Base-by-base conservation (phyloP, 2,113 vertebrate genomes). In the Alouatta palliata region DNA sequence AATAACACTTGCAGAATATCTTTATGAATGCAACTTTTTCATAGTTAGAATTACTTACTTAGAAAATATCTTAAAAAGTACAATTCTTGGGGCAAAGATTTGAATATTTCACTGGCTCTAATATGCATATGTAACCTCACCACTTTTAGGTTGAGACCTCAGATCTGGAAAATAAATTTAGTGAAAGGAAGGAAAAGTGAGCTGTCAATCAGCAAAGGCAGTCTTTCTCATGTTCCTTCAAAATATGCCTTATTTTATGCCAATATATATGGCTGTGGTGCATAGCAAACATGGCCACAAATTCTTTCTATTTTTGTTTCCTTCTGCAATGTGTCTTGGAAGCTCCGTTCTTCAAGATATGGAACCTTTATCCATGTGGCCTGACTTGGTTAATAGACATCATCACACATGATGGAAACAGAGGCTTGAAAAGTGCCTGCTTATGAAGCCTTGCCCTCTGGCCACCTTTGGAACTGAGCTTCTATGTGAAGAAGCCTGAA, bases 21-120 rank as follows among this genome's bases (percentile, higher is more conserved):
- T 89, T 66, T 52, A 94, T 89, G 45, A n/a, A 89, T 71, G 16
- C 11, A 75, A 84, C 9, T 82, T 94, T 95, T 93, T 75, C 47
- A 83, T 80, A 91, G 77, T 97, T 93, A 83, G 30, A 91, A 86
- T 91, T 94, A 93, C 43, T 96, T 92, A 89, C 58, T 96, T 86
- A 83, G 52, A 76, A 94, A 91, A 93, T 21, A 80, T 77, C 68
- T 94, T 93, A 83, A 49, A 35, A 92, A 76, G 58, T 20, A 90
- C 10, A 95, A 87, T 95, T 96, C 47, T 58, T 52, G 17, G 32
- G 45, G n/a, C 66, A 94, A 95, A 92, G 23, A 54, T 37, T 66
- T 84, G 40, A 86, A 77, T 91, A 88, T 88, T 93, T 91, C 76
- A 66, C n/a, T 82, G 30, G 20, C 37, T 87, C 66, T 82, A 54